Evolutionary conservation across 2,797 vertebrate genomes (phyloP).

Genomic region (Hydrophis major): DNA sequence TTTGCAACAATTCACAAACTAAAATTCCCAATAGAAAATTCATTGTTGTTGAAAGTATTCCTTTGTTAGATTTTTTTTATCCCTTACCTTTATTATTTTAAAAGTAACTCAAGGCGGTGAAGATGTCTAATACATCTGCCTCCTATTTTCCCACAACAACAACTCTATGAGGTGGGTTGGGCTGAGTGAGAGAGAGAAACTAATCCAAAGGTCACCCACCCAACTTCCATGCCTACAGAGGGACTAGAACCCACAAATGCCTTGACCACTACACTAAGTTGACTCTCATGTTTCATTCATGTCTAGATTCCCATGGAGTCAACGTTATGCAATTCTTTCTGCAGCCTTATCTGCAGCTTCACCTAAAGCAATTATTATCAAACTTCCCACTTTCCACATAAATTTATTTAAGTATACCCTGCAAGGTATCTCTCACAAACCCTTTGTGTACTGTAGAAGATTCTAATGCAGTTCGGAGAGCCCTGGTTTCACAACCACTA

Average conservation of each 20-base stretch:
- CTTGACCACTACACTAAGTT: background rate
- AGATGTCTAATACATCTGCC: background rate
- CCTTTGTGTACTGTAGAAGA: background rate
- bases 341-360: background rate
- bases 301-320: background rate
- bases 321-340: background rate
- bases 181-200: background rate
- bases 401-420: background rate
- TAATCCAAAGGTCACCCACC: background rate
- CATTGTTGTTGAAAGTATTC: background rate
- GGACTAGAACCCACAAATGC: background rate
- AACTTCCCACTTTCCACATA: background rate
- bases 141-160: background rate
- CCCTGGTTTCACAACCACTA: background rate
- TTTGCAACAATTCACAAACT: slow-evolving; percentile 19
- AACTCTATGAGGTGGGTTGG: background rate
- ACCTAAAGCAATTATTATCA: background rate
- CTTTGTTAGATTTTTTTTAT: background rate
- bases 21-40: slow-evolving; percentile 15
- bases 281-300: background rate
- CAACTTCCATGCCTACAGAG: background rate
- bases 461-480: background rate
- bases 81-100: background rate
- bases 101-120: background rate
- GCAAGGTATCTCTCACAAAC: background rate